These are phyloP conservation scores for Petrolisthes manimaculis DNA, from an alignment of 2,888 invertebrate species.

Conservation along the genomic window DNA sequence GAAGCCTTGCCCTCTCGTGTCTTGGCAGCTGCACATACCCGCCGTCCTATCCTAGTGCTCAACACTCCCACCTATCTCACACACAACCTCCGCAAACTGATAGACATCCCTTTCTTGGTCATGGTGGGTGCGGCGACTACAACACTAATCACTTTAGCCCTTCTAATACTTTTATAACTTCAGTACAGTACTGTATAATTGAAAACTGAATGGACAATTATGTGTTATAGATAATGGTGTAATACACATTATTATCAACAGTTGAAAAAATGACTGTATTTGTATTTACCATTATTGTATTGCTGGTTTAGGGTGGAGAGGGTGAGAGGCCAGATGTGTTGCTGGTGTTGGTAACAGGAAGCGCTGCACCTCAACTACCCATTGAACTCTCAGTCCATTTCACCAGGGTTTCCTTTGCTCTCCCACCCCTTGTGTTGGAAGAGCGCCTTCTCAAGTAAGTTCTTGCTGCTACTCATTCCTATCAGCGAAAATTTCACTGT, in stretches of 20 bases:
- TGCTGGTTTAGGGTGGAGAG: slow-evolving; percentile 19
- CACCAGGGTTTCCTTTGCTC: slow-evolving; percentile 60
- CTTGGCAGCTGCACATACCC: slow-evolving; percentile 41
- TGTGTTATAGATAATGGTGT: too few relatives aligned
- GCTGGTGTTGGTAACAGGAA: slow-evolving; percentile 51
- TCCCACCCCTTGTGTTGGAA: slow-evolving; percentile 60
- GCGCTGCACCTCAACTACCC: slow-evolving; percentile 34
- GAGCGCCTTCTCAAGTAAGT: slow-evolving; percentile 61
- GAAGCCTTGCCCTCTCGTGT: slow-evolving; percentile 29
- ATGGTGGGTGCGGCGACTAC: not conserved
- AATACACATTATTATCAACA: too few relatives aligned
- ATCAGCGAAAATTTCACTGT: too few relatives aligned
- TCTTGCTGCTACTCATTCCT: too few relatives aligned
- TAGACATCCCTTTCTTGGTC: not conserved
- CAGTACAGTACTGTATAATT: too few relatives aligned
- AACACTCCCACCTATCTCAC: slow-evolving; percentile 49
- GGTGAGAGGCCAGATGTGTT: slow-evolving; percentile 25
- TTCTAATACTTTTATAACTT: too few relatives aligned
- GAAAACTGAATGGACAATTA: too few relatives aligned
- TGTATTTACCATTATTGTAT: not conserved
- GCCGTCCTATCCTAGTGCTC: slow-evolving; percentile 43
- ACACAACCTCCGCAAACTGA: slow-evolving; percentile 42
- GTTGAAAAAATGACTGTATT: too few relatives aligned
- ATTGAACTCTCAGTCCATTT: slow-evolving; percentile 47
- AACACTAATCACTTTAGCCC: too few relatives aligned